phyloP scores from a whole-genome alignment of 2,888 invertebrate species.

The Sycophila texana region DNA sequence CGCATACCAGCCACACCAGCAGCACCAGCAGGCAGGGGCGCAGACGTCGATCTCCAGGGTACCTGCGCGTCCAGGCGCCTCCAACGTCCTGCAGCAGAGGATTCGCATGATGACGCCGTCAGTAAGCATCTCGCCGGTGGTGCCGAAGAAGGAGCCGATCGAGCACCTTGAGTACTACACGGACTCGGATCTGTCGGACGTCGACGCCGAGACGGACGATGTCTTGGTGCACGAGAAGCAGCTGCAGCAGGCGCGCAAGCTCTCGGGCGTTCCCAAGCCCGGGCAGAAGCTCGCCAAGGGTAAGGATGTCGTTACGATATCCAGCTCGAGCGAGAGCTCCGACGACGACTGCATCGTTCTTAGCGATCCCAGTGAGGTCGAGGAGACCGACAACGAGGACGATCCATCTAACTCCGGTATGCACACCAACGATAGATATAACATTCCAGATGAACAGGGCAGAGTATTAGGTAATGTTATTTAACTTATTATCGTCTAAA shows the following conservation, averaged over 20 bases:
- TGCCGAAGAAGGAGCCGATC: slow-evolving; percentile 72
- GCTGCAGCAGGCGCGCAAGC: slow-evolving; percentile 66
- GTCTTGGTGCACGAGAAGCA: slow-evolving; percentile 63
- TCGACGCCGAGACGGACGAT: slow-evolving; percentile 69
- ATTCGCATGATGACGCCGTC: slow-evolving; percentile 76
- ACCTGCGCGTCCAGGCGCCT: slow-evolving; percentile 64
- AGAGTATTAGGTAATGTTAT: slow-evolving; percentile 80
- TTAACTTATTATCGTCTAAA: neutral
- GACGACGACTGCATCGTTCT: slow-evolving; percentile 93
- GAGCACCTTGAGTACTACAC: slow-evolving; percentile 71
- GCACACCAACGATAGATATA: slow-evolving; percentile 95
- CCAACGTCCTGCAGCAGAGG: slow-evolving; percentile 59
- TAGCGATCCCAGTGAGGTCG: slow-evolving; percentile 88
- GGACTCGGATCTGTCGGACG: slow-evolving; percentile 73
- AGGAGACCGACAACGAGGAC: slow-evolving; percentile 86
- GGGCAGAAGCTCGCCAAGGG: slow-evolving; percentile 69
- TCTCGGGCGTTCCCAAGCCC: slow-evolving; percentile 50
- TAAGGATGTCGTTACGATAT: slow-evolving; percentile 85
- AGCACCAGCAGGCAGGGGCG: slow-evolving; percentile 53
- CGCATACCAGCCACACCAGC: slow-evolving; percentile 59
- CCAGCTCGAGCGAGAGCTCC: slow-evolving; percentile 81
- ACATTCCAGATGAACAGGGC: slow-evolving; percentile 93
- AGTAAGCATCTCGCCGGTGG: slow-evolving; percentile 77
- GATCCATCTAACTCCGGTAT: slow-evolving; percentile 94
- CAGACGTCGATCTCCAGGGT: slow-evolving; percentile 72